A percentile compares a stretch with the other conserved stretches of the same genome.
Conservation (phyloP, 2,888 invertebrate genomes). For the Drosophila colorata region DNA sequence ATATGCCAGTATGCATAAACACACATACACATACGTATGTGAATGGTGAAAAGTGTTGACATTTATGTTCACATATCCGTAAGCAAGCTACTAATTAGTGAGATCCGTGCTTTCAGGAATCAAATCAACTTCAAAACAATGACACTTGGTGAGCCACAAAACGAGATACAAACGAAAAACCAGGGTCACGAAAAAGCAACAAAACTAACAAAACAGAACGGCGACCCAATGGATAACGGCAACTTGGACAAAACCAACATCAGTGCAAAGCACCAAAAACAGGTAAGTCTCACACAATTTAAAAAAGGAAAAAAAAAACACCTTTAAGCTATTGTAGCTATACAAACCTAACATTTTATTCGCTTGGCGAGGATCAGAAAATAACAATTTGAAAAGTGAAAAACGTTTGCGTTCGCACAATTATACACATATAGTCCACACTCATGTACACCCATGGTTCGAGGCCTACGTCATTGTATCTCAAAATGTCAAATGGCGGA, state of each 20-base stretch:
- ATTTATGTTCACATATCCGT: background rate
- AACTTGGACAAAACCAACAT: constrained; percentile 32
- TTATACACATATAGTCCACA: background rate
- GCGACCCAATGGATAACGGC: constrained; percentile 52
- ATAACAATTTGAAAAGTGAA: too few relatives aligned
- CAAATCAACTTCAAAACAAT: constrained; percentile 42
- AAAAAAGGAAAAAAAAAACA: too few relatives aligned
- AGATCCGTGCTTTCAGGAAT: constrained; percentile 13
- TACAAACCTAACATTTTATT: too few relatives aligned
- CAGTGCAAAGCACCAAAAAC: constrained; percentile 43
- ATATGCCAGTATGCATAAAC: background rate
- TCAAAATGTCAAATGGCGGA: background rate
- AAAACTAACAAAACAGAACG: constrained; percentile 38
- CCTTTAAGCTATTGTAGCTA: too few relatives aligned
- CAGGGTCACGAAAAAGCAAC: constrained; percentile 24
- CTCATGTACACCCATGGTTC: background rate
- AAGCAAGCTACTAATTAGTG: background rate
- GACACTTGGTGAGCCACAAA: constrained; percentile 76
- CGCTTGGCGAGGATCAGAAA: too few relatives aligned
- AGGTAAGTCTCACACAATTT: constrained; percentile 26
- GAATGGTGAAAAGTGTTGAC: constrained; percentile 1
- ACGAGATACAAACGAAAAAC: constrained; percentile 47
- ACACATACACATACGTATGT: background rate
- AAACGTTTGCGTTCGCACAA: too few relatives aligned
- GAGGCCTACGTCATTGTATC: background rate